Evolutionary conservation across 2,888 invertebrate species (phyloP).

Genomic region (Hemithea aestivaria): DNA sequence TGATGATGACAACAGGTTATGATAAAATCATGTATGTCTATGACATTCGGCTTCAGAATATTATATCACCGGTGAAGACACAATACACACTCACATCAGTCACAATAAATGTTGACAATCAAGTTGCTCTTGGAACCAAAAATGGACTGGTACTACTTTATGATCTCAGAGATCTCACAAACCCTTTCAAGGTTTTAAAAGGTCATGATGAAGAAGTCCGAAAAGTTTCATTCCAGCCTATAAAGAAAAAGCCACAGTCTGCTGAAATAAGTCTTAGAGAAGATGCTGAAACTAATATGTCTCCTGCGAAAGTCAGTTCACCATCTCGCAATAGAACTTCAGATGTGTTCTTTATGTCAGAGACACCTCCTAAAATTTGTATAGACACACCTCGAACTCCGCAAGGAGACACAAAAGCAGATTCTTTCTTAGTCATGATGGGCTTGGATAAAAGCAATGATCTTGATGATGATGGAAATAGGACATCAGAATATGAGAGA

Average conservation of each 20-base stretch:
- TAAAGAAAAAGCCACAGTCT: constrained; percentile 48
- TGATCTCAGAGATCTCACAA: constrained; percentile 74
- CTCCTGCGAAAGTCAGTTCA: constrained; percentile 43
- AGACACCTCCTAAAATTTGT: constrained; percentile 52
- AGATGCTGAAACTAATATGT: constrained; percentile 46
- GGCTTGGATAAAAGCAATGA: constrained; percentile 61
- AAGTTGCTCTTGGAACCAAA: constrained; percentile 76
- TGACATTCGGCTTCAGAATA: constrained; percentile 71
- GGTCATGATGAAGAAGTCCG: constrained; percentile 73
- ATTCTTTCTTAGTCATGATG: constrained; percentile 68
- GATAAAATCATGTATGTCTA: constrained; percentile 79
- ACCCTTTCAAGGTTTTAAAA: constrained; percentile 63
- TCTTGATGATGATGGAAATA: constrained; percentile 49
- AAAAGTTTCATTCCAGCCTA: constrained; percentile 69
- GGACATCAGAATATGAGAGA: constrained; percentile 46
- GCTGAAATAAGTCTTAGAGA: constrained; percentile 66
- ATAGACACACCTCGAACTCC: constrained; percentile 37
- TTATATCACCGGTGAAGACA: constrained; percentile 64
- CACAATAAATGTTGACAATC: constrained; percentile 64
- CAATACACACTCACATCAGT: constrained; percentile 60
- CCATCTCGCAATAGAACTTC: constrained; percentile 52
- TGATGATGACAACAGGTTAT: constrained; percentile 76
- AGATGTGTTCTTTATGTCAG: constrained; percentile 62
- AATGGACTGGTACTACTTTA: constrained; percentile 75
- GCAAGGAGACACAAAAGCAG: constrained; percentile 52